Conservation (phyloP, 2,888 invertebrate genomes). For the Crepidodera aurea region DNA sequence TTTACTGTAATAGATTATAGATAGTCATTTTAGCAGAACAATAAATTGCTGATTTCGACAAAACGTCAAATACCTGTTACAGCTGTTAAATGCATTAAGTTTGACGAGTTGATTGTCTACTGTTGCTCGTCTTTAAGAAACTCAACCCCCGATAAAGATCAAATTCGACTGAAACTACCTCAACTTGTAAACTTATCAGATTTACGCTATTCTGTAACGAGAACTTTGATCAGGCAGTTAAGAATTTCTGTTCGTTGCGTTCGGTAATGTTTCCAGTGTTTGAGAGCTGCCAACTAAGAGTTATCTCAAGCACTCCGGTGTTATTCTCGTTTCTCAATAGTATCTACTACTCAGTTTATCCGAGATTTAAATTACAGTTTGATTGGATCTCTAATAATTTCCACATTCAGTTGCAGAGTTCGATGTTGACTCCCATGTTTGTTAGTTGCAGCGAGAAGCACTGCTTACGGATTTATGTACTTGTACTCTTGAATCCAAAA, state of each 20-base stretch:
- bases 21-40: too few species aligned
- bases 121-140: too few species aligned
- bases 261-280: constrained; percentile 15
- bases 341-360: constrained; percentile 47
- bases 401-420: constrained; percentile 40
- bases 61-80: too few species aligned
- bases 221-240: constrained; percentile 24
- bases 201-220: constrained; percentile 14
- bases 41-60: too few species aligned
- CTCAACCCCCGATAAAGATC: neutral
- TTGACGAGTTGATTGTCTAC: too few species aligned
- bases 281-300: constrained; percentile 9
- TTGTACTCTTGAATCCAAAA: neutral
- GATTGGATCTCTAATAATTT: constrained; percentile 48
- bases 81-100: too few species aligned
- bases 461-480: neutral
- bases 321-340: constrained; percentile 35
- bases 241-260: constrained; percentile 21
- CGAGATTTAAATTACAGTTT: constrained; percentile 50
- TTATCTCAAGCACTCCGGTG: constrained; percentile 14
- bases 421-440: constrained; percentile 24
- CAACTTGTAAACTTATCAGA: constrained; percentile 18
- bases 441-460: constrained; percentile 20
- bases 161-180: constrained; percentile 1
- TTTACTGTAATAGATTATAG: too few species aligned